phyloP scores from a whole-genome alignment of 2,113 vertebrate genomes.

The Oryzias melastigma region DNA sequence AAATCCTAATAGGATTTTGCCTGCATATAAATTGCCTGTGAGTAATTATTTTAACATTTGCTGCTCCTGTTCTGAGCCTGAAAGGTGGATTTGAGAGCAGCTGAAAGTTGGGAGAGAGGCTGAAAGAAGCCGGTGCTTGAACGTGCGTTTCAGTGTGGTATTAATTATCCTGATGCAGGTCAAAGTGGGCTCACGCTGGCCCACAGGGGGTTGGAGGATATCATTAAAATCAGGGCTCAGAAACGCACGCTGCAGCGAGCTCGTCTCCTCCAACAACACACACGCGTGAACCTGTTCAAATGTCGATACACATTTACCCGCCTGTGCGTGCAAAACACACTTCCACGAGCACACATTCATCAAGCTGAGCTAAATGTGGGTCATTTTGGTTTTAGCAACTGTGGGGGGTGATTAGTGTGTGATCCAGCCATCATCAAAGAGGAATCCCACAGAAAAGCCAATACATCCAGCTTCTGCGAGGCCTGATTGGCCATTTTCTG shows the following conservation, averaged over 20 bases:
- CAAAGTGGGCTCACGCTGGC: slow-evolving; percentile 49
- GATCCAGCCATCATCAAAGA: slow-evolving; percentile 49
- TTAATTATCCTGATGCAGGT: slow-evolving; percentile 76
- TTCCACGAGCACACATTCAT: slow-evolving; percentile 25
- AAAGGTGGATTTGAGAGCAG: slow-evolving; percentile 18
- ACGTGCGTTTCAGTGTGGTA: slow-evolving; percentile 60
- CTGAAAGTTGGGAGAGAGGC: slow-evolving; percentile 20
- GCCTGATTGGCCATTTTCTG: not conserved
- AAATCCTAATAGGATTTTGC: slow-evolving; percentile 24
- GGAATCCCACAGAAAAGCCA: not conserved
- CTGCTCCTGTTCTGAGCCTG: slow-evolving; percentile 26
- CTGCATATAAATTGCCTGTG: slow-evolving; percentile 42
- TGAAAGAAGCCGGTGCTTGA: slow-evolving; percentile 32
- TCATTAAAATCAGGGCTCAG: slow-evolving; percentile 60
- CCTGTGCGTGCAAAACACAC: not conserved
- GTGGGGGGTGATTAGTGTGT: slow-evolving; percentile 36
- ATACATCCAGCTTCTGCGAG: slow-evolving; percentile 7
- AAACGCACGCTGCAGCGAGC: slow-evolving; percentile 27
- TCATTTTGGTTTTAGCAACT: slow-evolving; percentile 38
- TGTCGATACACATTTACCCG: slow-evolving; percentile 4
- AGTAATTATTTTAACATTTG: slow-evolving; percentile 33
- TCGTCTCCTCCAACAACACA: slow-evolving; percentile 42
- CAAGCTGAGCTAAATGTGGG: slow-evolving; percentile 51
- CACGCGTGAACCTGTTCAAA: slow-evolving; percentile 43
- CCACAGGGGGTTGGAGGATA: slow-evolving; percentile 53